Percentiles rank a stretch among this genome's conserved stretches.
Evolutionary conservation across 1,140 invertebrate genomes (phyloP).

Genomic region (Papilio machaon): DNA sequence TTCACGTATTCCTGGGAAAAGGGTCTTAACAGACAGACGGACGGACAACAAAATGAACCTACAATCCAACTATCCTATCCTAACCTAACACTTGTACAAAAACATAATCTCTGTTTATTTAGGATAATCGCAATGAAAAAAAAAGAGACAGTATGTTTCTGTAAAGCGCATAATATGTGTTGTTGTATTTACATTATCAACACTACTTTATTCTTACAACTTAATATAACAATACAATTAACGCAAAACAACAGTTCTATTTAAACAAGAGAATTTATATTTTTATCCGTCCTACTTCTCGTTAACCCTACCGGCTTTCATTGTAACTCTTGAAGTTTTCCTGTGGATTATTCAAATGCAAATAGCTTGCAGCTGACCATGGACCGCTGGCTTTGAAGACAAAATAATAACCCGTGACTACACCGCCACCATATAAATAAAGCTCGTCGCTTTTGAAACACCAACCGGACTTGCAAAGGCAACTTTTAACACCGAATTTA

Average conservation of each 20-base stretch:
- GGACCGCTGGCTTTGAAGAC: conserved; percentile 6
- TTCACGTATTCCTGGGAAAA: no score
- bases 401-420: conserved; percentile 8
- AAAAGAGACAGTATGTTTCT: no score
- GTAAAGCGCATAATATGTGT: no score
- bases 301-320: background rate
- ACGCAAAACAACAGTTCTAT: background rate
- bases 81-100: no score
- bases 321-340: conserved; percentile 10
- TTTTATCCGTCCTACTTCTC: background rate
- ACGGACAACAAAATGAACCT: no score
- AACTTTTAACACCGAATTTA: conserved; percentile 7
- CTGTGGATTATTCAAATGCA: conserved; percentile 16
- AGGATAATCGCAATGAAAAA: no score
- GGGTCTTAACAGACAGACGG: no score
- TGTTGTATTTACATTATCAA: no score
- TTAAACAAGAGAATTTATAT: background rate
- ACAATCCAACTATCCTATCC: no score
- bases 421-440: conserved; percentile 3
- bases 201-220: no score
- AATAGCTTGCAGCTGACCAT: background rate
- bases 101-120: no score
- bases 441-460: background rate
- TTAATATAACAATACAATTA: no score
- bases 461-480: background rate